Percentiles rank a stretch among this genome's conserved stretches.
These are phyloP conservation scores for Chrysocyon brachyurus DNA, from an alignment of 2,797 vertebrate species.

Conservation along the genomic window DNA sequence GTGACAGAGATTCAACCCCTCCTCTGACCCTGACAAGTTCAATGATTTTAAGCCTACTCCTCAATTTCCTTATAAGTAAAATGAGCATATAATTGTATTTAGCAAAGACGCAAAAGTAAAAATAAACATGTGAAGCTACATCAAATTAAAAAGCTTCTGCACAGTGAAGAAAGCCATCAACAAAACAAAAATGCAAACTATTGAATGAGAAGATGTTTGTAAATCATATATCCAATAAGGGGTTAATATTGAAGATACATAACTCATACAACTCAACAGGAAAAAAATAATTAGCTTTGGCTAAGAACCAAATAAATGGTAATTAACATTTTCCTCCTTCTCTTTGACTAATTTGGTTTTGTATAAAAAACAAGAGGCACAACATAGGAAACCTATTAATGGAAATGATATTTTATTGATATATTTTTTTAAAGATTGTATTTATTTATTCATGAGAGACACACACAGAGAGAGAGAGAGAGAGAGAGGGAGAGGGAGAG, in stretches of 20 bases:
- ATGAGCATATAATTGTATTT: not conserved
- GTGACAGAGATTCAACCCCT: not conserved
- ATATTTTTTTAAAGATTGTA: not conserved
- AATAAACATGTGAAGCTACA: not conserved
- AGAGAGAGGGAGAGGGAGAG: too few relatives aligned
- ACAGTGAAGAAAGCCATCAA: not conserved
- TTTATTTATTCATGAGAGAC: too few relatives aligned
- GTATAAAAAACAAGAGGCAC: not conserved
- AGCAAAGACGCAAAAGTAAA: not conserved
- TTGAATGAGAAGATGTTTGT: not conserved
- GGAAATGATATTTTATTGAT: not conserved
- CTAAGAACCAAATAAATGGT: not conserved
- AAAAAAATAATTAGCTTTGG: not conserved
- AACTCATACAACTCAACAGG: not conserved
- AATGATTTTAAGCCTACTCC: not conserved
- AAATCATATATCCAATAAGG: not conserved
- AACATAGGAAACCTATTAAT: not conserved
- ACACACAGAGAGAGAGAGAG: too few relatives aligned
- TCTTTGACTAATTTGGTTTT: not conserved
- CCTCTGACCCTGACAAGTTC: not conserved
- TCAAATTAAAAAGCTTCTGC: not conserved
- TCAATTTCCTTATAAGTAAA: slow-evolving; percentile 34
- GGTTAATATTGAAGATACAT: not conserved
- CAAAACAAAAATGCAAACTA: not conserved
- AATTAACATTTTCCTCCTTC: not conserved